Evolutionary conservation across 2,888 invertebrate species (phyloP).

Genomic region (Epinotia demarniana): DNA sequence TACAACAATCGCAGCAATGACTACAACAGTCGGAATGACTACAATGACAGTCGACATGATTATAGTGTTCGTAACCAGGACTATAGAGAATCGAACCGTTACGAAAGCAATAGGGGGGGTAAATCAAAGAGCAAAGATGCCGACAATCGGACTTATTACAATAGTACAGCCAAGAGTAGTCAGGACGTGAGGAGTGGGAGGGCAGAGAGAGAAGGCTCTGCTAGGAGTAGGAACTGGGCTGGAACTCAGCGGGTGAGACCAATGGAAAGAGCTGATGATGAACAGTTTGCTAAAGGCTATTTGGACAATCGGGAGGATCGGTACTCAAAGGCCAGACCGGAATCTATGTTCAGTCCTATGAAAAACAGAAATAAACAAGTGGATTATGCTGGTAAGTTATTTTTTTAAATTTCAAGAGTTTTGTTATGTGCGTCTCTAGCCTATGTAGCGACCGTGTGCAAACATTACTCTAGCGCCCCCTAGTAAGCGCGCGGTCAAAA

Average conservation of each 20-base stretch:
- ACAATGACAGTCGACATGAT: slow-evolving; percentile 46
- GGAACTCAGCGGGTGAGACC: slow-evolving; percentile 70
- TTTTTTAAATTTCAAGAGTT: slow-evolving; percentile 1
- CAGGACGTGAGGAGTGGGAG: slow-evolving; percentile 68
- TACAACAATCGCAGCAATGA: slow-evolving; percentile 34
- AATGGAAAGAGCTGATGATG: slow-evolving; percentile 71
- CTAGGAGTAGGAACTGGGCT: slow-evolving; percentile 64
- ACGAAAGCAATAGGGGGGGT: slow-evolving; percentile 62
- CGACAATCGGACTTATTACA: slow-evolving; percentile 74
- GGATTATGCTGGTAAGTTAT: slow-evolving; percentile 38
- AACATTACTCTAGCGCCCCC: no score
- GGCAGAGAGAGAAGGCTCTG: slow-evolving; percentile 59
- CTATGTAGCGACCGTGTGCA: no score
- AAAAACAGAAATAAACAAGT: slow-evolving; percentile 59
- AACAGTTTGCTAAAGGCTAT: slow-evolving; percentile 75
- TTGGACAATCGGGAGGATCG: slow-evolving; percentile 51
- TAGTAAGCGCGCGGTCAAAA: no score
- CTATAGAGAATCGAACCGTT: slow-evolving; percentile 10
- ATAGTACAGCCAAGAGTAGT: slow-evolving; percentile 70
- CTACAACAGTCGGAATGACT: slow-evolving; percentile 42
- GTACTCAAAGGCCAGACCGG: slow-evolving; percentile 50
- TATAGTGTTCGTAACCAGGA: slow-evolving; percentile 12
- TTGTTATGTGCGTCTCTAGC: no score
- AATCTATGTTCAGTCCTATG: slow-evolving; percentile 63
- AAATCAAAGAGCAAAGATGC: slow-evolving; percentile 70